Evolutionary conservation across 2,113 vertebrate species (phyloP), one percentile per base, ranked within the genome.

Genomic region (Pangasianodon hypophthalmus): DNA sequence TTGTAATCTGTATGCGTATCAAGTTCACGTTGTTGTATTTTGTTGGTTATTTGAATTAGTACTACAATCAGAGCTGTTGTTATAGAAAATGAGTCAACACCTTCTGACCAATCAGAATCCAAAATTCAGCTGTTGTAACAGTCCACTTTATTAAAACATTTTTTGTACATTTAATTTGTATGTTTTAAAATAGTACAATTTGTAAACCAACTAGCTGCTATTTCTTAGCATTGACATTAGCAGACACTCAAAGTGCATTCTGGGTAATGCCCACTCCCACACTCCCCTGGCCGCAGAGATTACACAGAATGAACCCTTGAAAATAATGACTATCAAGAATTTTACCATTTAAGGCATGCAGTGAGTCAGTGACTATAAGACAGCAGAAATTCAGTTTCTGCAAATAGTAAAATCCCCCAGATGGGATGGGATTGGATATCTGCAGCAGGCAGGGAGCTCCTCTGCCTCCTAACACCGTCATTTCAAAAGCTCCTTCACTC

Each of bases 401-500:
- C 88, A 84, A 60, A 60, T 73, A 89, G 84, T 89, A 60, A 85
- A 75, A 71, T 44, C 62, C 69, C 67, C 52, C 21, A 82, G 67
- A 50, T n/a, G 67, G 41, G 67, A 50, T n/a, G 67, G 41, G 48
- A 83, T 73, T 18, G 60, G 60, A 48, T 73, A 62, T 73, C 29
- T 85, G 18, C 41, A 29, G 44, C 71, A 60, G 48, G 71, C 77
- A 69, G 13, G 29, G 54, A 86, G 67, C 80, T 87, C 58, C 64
- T 75, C 62, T 58, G 44, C 48, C 79, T 88, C 80, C 87, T 82
- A 80, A 83, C 81, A 84, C 84, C 21, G 58, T 87, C 87, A 79
- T 83, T 88, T 91, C 84, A 88, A 87, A 91, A 86, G 46, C 48
- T 69, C 24, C 73, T 88, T 80, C 62, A 84, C 75, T 83, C 46